Evolutionary conservation across 1,140 invertebrate genomes (phyloP).

Genomic region (Ostrea denselamellosa): DNA sequence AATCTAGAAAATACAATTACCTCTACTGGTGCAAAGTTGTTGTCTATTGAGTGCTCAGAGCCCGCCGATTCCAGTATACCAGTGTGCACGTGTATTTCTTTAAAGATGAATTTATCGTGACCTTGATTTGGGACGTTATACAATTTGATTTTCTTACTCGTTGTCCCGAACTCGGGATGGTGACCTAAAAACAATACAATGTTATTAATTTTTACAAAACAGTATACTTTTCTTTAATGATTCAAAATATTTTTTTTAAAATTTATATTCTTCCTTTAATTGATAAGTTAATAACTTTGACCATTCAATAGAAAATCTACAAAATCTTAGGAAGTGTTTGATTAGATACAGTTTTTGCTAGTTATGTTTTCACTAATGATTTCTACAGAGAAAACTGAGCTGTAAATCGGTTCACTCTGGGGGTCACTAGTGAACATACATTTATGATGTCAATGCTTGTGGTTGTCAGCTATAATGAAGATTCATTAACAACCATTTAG

Average conservation of each 20-base stretch:
- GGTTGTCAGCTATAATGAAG: neutral
- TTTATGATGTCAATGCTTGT: neutral
- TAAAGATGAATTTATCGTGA: neutral
- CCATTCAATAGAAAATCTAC: too few relatives aligned
- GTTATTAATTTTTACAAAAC: neutral
- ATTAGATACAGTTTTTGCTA: too few relatives aligned
- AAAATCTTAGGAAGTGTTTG: too few relatives aligned
- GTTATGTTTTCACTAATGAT: too few relatives aligned
- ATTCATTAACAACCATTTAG: neutral
- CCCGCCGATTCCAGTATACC: neutral
- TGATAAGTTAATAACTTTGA: too few relatives aligned
- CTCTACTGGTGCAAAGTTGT: neutral
- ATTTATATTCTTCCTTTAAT: neutral
- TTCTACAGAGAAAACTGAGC: too few relatives aligned
- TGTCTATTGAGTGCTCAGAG: slow-evolving; percentile 7
- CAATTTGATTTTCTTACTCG: neutral
- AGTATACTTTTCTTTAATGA: neutral
- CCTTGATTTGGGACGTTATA: slow-evolving; percentile 1
- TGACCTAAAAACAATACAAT: neutral
- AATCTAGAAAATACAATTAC: neutral
- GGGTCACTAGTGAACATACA: neutral
- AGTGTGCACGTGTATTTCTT: slow-evolving; percentile 3
- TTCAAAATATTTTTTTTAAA: neutral
- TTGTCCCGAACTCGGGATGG: neutral
- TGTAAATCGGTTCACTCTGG: too few relatives aligned